Base-by-base conservation (phyloP, 1,140 invertebrate species). In the Lethrus apterus region DNA sequence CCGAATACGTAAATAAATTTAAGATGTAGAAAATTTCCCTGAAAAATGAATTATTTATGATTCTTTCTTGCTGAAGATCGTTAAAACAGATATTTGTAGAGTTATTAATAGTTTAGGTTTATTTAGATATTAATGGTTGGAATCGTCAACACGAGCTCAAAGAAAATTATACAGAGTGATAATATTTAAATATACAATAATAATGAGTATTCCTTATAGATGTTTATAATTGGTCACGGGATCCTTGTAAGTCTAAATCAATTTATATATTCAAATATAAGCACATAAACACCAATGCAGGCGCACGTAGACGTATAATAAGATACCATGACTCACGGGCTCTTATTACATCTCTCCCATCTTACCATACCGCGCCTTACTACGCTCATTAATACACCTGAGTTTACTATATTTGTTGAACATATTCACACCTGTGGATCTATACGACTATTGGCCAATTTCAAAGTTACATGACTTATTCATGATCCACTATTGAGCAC, bases 251-350 rank as follows among this genome's bases (percentile, higher is more conserved):
- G 45, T 46, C 45, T 46, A 46, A 46, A 50, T 50, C 48, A 45
- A 50, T 50, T 50, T 50, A 50, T 50, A 50, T 50, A 50, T 50
- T 50, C 48, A 50, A 50, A 50, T 50, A 38, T 50, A 50, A 50
- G 32, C 48, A 35, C 48, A 50, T 50, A 50, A 50, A 44, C 41
- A 50, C 34, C 24, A 43, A 18, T 20, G 30, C 38, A 41, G 46
- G 40, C 38, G 13, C 18, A 15, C 34, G 34, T 36, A 36, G 18
- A 36, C 13, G 34, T 36, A 36, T 36, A 36, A 36, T 36, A 14
- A n/a, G 34, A 20, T 36, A 17, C 18, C 34, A 36, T 36, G 34
- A 36, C 34, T 36, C 34, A 36, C 19, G 14, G 2, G 19, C 3
- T 36, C 19, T 18, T 36, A n/a, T 36, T 36, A 7, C 14, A 36